Base-by-base conservation (phyloP, 2,888 invertebrate genomes). In the Carterocephalus palaemon region DNA sequence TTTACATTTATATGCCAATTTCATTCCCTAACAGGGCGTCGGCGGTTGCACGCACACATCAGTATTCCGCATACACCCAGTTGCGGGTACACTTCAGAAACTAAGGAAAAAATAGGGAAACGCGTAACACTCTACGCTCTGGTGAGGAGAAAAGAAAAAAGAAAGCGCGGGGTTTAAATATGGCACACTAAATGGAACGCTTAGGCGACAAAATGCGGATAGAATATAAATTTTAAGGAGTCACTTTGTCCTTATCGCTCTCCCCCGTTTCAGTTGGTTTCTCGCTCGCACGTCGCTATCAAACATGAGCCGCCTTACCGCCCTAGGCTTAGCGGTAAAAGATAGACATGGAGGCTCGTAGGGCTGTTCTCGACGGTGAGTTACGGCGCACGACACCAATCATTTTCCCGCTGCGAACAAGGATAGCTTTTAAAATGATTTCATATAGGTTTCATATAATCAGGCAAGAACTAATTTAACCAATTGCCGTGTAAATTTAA, bases 1-100 rank as follows among this genome's bases (percentile, higher is more conserved):
- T 86, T 85, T 84, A 85, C 86, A 85, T 86, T 85, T 85, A 85
- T 85, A 85, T 85, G 85, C 86, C 86, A 84, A 86, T 86, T 86
- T 86, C 81, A 83, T 83, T 81, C 80, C 82, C 75, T 80, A 83
- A 81, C 81, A 79, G 82, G 75, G 80, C 77, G 76, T 75, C 70
- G 75, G 77, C 70, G 76, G 78, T 74, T 65, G 74, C 79, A 75
- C 81, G 78, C 81, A 82, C 82, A 84, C 84, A 84, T 85, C 82
- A 80, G 76, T 82, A 86, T 84, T 76, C 85, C 57, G 74, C 68
- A 77, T 80, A 84, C 81, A 82, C 65, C 71, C 67, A 61, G 54
- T 60, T 59, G 62, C 57, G 60, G 64, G 64, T 63, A 75, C 75
- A 75, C 70, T 76, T 76, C 70, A 62, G 51, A 62, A 64, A 64